Evolutionary conservation across 2,888 invertebrate genomes (phyloP), one percentile per base, ranked within the genome.

Genomic region (Pachycephus smyrnensis): DNA sequence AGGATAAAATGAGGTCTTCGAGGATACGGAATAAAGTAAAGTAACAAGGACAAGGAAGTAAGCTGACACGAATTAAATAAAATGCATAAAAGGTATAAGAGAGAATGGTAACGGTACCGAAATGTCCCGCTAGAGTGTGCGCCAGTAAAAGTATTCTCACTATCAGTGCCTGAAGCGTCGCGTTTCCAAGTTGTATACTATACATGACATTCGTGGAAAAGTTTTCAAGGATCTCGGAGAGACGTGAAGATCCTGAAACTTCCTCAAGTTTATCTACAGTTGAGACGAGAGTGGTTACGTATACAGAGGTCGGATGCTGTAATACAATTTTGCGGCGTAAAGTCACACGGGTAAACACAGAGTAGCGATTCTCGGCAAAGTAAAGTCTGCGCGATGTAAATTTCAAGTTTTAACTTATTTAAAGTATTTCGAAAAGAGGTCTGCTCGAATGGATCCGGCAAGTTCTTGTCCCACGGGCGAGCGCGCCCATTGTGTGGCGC

Each of bases 401-500:
- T 55, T 55, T 55, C 15, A 55, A 55, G 15, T 55, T 55, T 55
- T 55, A 55, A 55, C 55, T 9, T 55, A 55, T 55, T 55, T 55
- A 55, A 55, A 55, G 55, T 23, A 55, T 23, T 23, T 55, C 55
- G 55, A 23, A 55, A 55, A 55, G 55, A 55, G 9, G 23, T 23
- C 55, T 55, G 55, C 9, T 75, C 73, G 77, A 80, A 76, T 77
- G 69, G n/a, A 75, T 71, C 30, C 33, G 23, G 23, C 55, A 55
- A 55, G 55, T 55, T 55, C 55, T 55, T 23, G 55, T 55, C 55
- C 23, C 55, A 76, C 76, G 78, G 77, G 75, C 77, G 79, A 80
- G 79, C 76, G 76, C 77, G 77, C 83, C 84, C 82, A 87, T 88
- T 86, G 86, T 88, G 85, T 83, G 82, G 81, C 82, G 81, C 80